Percentiles rank a stretch among this genome's conserved stretches.
These are phyloP conservation scores for Dermatemys mawii DNA, from an alignment of 2,113 vertebrate species.

Conservation along the genomic window DNA sequence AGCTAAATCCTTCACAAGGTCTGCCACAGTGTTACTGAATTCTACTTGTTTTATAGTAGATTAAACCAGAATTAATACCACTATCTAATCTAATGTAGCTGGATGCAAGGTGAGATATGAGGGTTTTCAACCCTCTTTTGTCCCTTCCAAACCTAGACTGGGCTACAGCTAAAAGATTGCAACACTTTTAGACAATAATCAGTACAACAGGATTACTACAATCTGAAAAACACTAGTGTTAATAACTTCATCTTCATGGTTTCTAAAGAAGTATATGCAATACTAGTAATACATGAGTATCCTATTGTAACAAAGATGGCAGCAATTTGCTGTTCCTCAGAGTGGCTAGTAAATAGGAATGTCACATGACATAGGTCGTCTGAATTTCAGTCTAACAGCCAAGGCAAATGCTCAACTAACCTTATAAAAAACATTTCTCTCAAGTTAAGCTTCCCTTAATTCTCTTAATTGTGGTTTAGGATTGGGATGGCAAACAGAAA, in stretches of 20 bases:
- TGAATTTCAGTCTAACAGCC: not conserved
- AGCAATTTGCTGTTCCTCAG: not conserved
- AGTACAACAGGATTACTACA: not conserved
- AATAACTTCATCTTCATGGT: not conserved
- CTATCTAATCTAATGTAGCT: not conserved
- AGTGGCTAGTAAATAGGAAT: not conserved
- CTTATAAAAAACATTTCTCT: not conserved
- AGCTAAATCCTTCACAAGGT: not conserved
- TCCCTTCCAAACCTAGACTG: not conserved
- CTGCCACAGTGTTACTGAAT: not conserved
- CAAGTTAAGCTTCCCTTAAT: not conserved
- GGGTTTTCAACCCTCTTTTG: not conserved
- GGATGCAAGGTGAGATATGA: not conserved
- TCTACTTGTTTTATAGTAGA: not conserved
- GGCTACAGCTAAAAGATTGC: not conserved
- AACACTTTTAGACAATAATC: not conserved
- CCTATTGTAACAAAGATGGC: not conserved
- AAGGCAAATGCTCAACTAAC: not conserved
- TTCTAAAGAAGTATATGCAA: not conserved
- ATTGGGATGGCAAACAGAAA: not conserved
- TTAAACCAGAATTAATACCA: not conserved
- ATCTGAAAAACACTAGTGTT: slow-evolving; percentile 1
- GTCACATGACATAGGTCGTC: not conserved
- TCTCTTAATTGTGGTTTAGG: not conserved
- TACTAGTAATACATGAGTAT: not conserved